Evolutionary conservation across 1,140 invertebrate genomes (phyloP), one percentile per base, ranked within the genome.

Genomic region (Diabrotica virgifera): DNA sequence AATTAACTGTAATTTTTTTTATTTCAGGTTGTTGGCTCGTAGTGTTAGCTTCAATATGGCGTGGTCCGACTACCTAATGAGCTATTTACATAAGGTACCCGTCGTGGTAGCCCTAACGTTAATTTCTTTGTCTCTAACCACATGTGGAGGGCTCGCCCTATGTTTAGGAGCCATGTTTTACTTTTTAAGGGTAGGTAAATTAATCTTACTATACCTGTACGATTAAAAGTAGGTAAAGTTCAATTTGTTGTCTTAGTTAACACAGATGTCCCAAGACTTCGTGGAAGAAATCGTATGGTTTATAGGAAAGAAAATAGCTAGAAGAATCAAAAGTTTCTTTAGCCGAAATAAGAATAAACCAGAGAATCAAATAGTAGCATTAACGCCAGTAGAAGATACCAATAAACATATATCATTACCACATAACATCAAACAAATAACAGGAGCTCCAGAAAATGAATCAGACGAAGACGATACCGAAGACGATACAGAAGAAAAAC

Each of bases 181-280:
- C 73, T 86, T 85, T 66, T 68, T 86, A 36, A 82, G 84, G 77
- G 83, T 85, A 74, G 69, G 52, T 74, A 52, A 50, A 52, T 54
- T 55, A 46, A 10, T 46, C 5, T 24, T 24, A 24, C 24, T 24
- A 24, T 4, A 24, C 4, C 9, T 64, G 52, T 63, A 2, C 8
- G 62, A 10, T 40, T 63, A 38, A 40, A 62, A 10, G 59, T 63
- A 40, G 59, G 62, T 63, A 37, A 64, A 60, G 38, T 35, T 58
- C 11, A 56, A 35, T n/a, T 58, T 52, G 52, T 12, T 38, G 64
- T 69, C 82, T 46, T 78, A 88, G 83, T 71, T 90, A 5, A 87
- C 86, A 5, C 87, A 85, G 80, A 85, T 89, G 78, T 90, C 88
- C 50, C 88, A 90, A 76, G 87, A 90, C 75, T 89, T 87, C 72